phyloP scores from a whole-genome alignment of 2,113 vertebrate species.

The Tauraco erythrolophus region DNA sequence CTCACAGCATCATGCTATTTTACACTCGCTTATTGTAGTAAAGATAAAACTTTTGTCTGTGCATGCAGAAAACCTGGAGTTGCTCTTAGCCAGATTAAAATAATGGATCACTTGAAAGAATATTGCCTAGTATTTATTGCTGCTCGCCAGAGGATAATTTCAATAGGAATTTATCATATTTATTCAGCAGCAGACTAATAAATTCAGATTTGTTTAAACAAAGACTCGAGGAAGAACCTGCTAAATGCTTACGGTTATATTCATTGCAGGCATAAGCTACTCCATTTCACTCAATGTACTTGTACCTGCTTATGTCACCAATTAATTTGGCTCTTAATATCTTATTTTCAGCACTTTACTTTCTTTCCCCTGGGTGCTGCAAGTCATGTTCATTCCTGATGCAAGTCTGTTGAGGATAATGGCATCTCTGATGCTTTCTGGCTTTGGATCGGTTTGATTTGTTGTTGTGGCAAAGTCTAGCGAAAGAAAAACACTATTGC shows the following conservation, averaged over 20 bases:
- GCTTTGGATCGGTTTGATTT: constrained; percentile 23
- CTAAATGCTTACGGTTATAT: neutral
- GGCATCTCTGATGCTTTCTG: constrained; percentile 22
- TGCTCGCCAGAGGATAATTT: constrained; percentile 64
- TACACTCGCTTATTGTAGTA: neutral
- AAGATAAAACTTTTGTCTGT: constrained; percentile 1
- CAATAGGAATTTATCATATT: constrained; percentile 61
- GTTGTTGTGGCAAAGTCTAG: constrained; percentile 19
- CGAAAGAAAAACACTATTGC: neutral
- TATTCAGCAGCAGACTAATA: constrained; percentile 61
- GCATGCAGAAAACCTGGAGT: neutral
- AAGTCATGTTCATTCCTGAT: neutral
- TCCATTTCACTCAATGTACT: constrained; percentile 34
- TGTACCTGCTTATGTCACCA: constrained; percentile 45
- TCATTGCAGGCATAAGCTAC: constrained; percentile 34
- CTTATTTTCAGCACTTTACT: constrained; percentile 25
- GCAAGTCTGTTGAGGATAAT: neutral
- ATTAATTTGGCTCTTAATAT: constrained; percentile 56
- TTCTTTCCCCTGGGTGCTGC: neutral
- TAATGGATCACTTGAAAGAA: constrained; percentile 56
- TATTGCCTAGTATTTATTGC: constrained; percentile 58
- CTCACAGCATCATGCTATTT: accelerated
- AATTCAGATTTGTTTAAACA: constrained; percentile 64
- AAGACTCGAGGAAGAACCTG: constrained; percentile 21
- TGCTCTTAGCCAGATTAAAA: constrained; percentile 44